Percentiles rank a stretch among this genome's conserved stretches.
Conservation (phyloP, 2,113 vertebrate genomes). For the Sturnus vulgaris region DNA sequence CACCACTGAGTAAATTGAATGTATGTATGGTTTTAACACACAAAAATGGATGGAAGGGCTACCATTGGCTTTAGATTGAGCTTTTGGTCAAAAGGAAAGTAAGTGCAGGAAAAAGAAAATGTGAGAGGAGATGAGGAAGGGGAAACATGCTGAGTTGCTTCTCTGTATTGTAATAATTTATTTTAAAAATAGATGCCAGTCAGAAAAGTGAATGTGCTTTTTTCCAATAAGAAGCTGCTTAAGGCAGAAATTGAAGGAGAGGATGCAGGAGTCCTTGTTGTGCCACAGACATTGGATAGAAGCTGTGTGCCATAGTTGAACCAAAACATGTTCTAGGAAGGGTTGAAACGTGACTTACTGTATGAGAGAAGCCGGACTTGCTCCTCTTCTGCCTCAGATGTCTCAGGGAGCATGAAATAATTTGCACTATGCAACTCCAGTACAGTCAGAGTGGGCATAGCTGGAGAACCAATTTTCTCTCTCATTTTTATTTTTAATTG, state of each 20-base stretch:
- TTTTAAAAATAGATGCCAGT: background rate
- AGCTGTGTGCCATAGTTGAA: background rate
- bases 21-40: background rate
- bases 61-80: background rate
- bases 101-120: background rate
- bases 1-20: background rate
- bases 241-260: background rate
- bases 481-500: background rate
- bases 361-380: background rate
- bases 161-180: background rate
- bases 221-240: background rate
- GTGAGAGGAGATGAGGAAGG: background rate
- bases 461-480: background rate
- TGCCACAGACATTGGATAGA: background rate
- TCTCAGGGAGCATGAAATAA: background rate
- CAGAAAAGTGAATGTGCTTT: background rate
- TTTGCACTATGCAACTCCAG: background rate
- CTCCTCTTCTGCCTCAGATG: background rate
- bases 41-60: background rate
- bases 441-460: background rate
- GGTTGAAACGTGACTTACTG: background rate
- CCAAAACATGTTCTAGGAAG: background rate
- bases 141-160: background rate
- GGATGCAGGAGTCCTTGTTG: background rate
- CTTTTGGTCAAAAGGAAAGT: background rate